Base-by-base conservation (phyloP, 2,888 invertebrate genomes). In the Pachydiplax longipennis region DNA sequence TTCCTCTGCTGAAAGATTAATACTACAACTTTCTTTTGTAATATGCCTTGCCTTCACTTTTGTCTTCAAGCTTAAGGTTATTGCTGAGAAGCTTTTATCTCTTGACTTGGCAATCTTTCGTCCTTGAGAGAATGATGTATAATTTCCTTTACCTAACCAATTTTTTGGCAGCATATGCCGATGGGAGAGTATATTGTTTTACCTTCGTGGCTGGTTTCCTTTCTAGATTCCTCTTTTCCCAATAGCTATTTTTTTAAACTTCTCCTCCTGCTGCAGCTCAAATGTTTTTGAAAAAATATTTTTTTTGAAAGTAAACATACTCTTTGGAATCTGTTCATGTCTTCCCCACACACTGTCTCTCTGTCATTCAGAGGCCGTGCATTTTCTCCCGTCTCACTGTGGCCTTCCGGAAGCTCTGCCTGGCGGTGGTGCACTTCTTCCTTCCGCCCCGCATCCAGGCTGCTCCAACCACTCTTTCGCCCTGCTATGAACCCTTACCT, bases 331-430 rank as follows among this genome's bases (percentile, higher is more conserved):
- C 35, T 83, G 83, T 83, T 58, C 35, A 37, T 87, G n/a, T 87
- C 40, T 83, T 40, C 65, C 37, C 61, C 87, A 65, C 35, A 61
- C 65, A 61, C 65, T 40, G 61, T 87, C 65, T 87, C 61, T 65
- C 61, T 65, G 87, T 87, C 61, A 87, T 87, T 87, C 87, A 87
- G 87, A 87, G 87, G 87, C 87, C 87, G 87, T 87, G 87, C 65
- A 35, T 87, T 61, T 87, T 87, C 87, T 87, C 87, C 87, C 87
- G 87, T n/a, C 87, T 87, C 18, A 87, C 87, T 61, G 87, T 87
- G 87, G 87, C 87, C 87, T 87, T 87, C 87, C 87, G 87, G 87
- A 87, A 87, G 87, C 61, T 87, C 87, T 87, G 87, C 87, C 61
- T 87, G 61, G 87, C 87, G n/a, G 87, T 87, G 87, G 87, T 87